Conservation (phyloP, 2,888 invertebrate genomes). For the Drosophila gaucha region DNA sequence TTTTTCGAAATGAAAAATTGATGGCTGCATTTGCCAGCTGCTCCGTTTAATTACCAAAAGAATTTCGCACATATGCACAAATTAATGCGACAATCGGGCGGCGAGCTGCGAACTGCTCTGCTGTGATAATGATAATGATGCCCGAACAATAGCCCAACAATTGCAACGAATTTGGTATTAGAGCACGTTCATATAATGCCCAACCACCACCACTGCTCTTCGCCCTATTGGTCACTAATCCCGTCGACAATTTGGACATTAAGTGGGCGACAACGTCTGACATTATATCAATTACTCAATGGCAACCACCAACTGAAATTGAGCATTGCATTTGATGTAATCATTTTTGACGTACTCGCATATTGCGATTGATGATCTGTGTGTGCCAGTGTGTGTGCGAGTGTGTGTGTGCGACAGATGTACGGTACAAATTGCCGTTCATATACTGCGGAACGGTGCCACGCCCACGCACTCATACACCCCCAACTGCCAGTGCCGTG, state of each 20-base stretch:
- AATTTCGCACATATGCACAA: slow-evolving; percentile 75
- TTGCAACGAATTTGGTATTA: slow-evolving; percentile 57
- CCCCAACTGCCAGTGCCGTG: slow-evolving; percentile 10
- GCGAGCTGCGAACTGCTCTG: slow-evolving; percentile 7
- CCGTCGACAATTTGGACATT: slow-evolving; percentile 75
- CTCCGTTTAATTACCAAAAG: slow-evolving; percentile 70
- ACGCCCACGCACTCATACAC: slow-evolving; percentile 37
- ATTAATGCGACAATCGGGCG: slow-evolving; percentile 65
- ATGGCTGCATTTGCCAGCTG: slow-evolving; percentile 11
- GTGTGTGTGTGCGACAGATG: slow-evolving; percentile 44
- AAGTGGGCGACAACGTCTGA: slow-evolving; percentile 68
- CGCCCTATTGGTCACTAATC: slow-evolving; percentile 54
- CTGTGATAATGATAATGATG: slow-evolving; percentile 69
- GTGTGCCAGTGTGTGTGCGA: not conserved
- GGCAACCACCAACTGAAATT: slow-evolving; percentile 64
- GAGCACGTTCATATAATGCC: slow-evolving; percentile 46
- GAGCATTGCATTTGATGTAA: slow-evolving; percentile 80
- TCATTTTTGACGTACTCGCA: slow-evolving; percentile 75
- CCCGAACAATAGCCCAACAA: slow-evolving; percentile 19
- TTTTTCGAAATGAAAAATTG: slow-evolving; percentile 61
- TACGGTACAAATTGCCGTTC: slow-evolving; percentile 34
- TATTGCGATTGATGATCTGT: slow-evolving; percentile 52
- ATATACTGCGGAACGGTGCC: slow-evolving; percentile 27
- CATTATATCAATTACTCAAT: slow-evolving; percentile 79
- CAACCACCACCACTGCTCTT: not conserved